These are phyloP conservation scores for Lepisosteus oculatus DNA, from an alignment of 2,113 vertebrate genomes.

Conservation along the genomic window DNA sequence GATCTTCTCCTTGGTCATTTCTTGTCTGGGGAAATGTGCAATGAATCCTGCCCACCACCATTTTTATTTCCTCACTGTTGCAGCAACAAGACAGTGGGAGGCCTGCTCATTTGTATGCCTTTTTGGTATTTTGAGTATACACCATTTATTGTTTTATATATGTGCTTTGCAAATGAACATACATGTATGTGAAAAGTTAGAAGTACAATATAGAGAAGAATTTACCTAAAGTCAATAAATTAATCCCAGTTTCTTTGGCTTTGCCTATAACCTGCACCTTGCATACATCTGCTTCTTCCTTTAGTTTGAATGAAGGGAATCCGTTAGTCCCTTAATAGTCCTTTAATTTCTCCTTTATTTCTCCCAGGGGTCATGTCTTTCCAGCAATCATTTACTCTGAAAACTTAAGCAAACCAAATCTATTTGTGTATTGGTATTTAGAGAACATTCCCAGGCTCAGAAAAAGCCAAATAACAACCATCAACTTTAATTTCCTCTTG, in stretches of 20 bases:
- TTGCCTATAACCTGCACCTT: conserved; percentile 32
- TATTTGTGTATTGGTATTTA: conserved; percentile 16
- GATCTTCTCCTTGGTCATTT: too few relatives aligned
- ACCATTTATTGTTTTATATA: too few relatives aligned
- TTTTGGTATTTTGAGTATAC: too few relatives aligned
- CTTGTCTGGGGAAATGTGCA: too few relatives aligned
- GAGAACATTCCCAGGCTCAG: conserved; percentile 4
- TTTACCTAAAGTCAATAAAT: conserved; percentile 33
- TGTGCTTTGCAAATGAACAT: too few relatives aligned
- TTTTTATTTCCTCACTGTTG: too few relatives aligned
- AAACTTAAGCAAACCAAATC: conserved; percentile 34
- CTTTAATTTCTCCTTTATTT: conserved; percentile 35
- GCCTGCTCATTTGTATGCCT: too few relatives aligned
- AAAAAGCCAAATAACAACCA: conserved; percentile 2
- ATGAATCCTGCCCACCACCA: too few relatives aligned
- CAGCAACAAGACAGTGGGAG: too few relatives aligned
- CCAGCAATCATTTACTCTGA: conserved; percentile 35
- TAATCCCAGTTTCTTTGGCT: conserved; percentile 32
- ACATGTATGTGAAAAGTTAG: too few relatives aligned
- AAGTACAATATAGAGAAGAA: conserved; percentile 18
- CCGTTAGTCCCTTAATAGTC: conserved; percentile 42
- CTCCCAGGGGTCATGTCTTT: conserved; percentile 34
- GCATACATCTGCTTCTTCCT: conserved; percentile 34
- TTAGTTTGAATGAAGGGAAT: conserved; percentile 39
- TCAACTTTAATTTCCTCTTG: conserved; percentile 24